These are phyloP conservation scores for Pseudococcus jackbeardsleyi DNA, from an alignment of 2,888 invertebrate genomes.

Conservation along the genomic window DNA sequence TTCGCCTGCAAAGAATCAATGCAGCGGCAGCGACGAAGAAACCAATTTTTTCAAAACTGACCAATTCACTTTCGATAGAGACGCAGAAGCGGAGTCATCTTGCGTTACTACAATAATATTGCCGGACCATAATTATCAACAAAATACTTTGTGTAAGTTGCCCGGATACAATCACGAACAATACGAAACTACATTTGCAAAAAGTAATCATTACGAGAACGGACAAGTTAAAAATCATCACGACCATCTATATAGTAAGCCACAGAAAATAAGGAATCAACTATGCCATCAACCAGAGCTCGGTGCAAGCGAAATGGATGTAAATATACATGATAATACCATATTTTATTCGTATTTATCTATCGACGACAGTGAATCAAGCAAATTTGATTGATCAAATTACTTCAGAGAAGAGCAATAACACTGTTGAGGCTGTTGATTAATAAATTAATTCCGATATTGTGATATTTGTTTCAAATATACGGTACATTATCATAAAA, in stretches of 20 bases:
- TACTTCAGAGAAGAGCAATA: not conserved
- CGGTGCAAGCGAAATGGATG: not conserved
- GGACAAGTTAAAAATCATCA: slow-evolving; percentile 5
- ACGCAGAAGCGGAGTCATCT: not conserved
- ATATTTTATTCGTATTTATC: slow-evolving; percentile 37
- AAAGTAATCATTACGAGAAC: not conserved
- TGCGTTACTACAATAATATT: slow-evolving; percentile 8
- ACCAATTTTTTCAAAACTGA: not conserved
- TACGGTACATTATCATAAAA: not conserved
- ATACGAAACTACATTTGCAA: not conserved
- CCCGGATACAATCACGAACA: not conserved
- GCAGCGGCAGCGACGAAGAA: not conserved
- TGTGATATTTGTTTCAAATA: not conserved
- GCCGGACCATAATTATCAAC: slow-evolving; percentile 21
- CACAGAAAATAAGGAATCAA: not conserved
- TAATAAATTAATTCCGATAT: not conserved
- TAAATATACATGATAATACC: slow-evolving; percentile 25
- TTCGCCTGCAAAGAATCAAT: not conserved
- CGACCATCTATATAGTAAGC: slow-evolving; percentile 5
- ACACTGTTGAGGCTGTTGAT: not conserved
- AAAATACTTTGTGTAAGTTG: not conserved
- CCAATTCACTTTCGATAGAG: not conserved
- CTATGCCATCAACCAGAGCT: not conserved
- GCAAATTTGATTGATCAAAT: not conserved
- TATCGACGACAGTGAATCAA: not conserved